These are phyloP conservation scores for Cephalopholis sonnerati DNA, from an alignment of 2,113 vertebrate species.

Conservation along the genomic window DNA sequence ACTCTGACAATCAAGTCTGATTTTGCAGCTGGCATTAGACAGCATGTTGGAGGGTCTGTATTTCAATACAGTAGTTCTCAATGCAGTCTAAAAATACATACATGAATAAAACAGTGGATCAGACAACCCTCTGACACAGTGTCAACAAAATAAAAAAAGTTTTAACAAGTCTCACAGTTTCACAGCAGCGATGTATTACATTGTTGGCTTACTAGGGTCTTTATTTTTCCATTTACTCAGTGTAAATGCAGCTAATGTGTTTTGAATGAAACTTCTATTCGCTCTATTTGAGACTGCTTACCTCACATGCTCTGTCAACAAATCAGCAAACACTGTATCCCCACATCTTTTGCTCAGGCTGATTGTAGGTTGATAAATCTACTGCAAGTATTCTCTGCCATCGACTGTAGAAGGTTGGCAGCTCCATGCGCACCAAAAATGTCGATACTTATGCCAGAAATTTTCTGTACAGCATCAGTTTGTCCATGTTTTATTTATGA, in stretches of 20 bases:
- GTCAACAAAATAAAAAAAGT: background rate
- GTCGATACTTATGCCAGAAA: background rate
- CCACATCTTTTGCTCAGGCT: slow-evolving; percentile 21
- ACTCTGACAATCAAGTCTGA: no score
- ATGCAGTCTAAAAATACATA: background rate
- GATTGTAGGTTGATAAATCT: slow-evolving; percentile 49
- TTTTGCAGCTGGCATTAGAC: no score
- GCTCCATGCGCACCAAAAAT: background rate
- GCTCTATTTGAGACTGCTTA: slow-evolving; percentile 19
- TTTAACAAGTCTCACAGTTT: background rate
- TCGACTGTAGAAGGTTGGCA: slow-evolving; percentile 12
- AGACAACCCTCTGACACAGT: background rate
- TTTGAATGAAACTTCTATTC: slow-evolving; percentile 1
- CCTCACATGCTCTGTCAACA: slow-evolving; percentile 33
- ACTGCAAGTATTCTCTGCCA: slow-evolving; percentile 21
- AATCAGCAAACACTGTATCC: slow-evolving; percentile 9
- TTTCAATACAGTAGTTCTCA: background rate
- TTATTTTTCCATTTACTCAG: background rate
- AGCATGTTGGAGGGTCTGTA: background rate
- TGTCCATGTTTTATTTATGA: slow-evolving; percentile 9
- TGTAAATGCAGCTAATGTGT: slow-evolving; percentile 19
- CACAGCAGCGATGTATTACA: background rate
- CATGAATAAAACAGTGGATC: background rate
- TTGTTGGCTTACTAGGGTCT: background rate
- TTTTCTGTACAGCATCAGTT: slow-evolving; percentile 3